Percentiles rank a stretch among this genome's conserved stretches.
These are phyloP conservation scores for Anabacerthia variegaticeps DNA, from an alignment of 2,797 vertebrate genomes.

Conservation along the genomic window DNA sequence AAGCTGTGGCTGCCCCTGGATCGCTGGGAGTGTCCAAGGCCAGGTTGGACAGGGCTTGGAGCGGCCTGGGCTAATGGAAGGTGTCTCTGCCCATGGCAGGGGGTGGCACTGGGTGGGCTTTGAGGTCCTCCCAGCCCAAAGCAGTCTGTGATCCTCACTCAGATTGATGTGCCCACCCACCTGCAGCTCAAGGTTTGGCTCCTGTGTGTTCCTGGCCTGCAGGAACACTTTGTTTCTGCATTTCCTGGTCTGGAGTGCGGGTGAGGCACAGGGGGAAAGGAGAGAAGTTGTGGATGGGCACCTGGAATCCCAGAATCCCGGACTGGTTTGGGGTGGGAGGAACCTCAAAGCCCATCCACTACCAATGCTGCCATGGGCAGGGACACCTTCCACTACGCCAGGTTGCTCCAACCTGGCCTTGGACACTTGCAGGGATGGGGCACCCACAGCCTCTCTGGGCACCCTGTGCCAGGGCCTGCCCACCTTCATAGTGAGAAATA, in stretches of 20 bases:
- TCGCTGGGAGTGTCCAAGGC: not conserved
- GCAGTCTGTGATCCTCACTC: not conserved
- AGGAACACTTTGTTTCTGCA: not conserved
- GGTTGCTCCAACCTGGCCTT: not conserved
- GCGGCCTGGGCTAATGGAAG: rapidly evolving
- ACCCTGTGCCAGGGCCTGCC: not conserved
- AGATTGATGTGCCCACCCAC: rapidly evolving
- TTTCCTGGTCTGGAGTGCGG: not conserved
- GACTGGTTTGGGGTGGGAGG: not conserved
- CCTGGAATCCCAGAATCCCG: not conserved
- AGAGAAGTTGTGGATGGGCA: rapidly evolving
- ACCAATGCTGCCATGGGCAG: not conserved
- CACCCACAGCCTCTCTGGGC: not conserved
- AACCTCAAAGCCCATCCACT: not conserved
- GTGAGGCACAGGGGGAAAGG: not conserved
- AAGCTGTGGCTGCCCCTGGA: not conserved
- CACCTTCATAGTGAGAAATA: rapidly evolving
- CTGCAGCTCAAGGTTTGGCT: not conserved
- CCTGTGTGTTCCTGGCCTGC: rapidly evolving
- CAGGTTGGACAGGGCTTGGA: not conserved
- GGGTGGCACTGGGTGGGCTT: rapidly evolving
- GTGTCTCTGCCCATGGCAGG: not conserved
- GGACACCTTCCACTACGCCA: not conserved
- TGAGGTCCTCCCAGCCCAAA: not conserved
- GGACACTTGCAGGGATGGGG: not conserved